phyloP scores from a whole-genome alignment of 1,140 invertebrate species.

The Brachionus asplanchnoidis region DNA sequence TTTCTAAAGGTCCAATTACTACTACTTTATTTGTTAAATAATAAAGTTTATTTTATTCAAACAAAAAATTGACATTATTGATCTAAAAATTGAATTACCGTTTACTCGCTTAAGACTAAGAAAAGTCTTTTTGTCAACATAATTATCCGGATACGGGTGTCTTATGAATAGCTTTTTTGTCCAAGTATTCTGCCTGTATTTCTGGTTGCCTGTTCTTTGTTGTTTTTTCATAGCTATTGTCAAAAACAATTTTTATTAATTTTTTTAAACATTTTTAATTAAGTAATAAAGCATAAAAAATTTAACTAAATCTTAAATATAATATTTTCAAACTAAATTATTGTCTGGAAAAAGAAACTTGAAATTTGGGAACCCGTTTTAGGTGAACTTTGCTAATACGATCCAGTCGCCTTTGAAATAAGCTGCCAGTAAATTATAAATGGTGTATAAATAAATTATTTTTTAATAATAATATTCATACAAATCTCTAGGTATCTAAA shows the following conservation, averaged over 20 bases:
- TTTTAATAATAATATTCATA: too few relatives aligned
- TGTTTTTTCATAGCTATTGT: background rate
- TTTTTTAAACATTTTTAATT: background rate
- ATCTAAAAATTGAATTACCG: slow-evolving; percentile 49
- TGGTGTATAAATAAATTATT: too few relatives aligned
- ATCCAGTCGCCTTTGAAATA: too few relatives aligned
- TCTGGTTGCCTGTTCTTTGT: background rate
- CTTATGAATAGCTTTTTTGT: slow-evolving; percentile 17
- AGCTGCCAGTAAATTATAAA: too few relatives aligned
- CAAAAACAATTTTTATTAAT: background rate
- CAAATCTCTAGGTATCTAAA: too few relatives aligned
- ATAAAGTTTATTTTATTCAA: too few relatives aligned
- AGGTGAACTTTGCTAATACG: too few relatives aligned
- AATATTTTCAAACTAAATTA: too few relatives aligned
- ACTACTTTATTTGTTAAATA: too few relatives aligned
- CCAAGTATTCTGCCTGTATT: background rate
- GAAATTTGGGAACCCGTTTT: too few relatives aligned
- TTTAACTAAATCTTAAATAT: background rate
- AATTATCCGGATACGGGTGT: slow-evolving; percentile 79
- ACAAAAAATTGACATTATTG: background rate
- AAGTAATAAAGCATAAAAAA: background rate
- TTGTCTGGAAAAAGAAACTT: too few relatives aligned
- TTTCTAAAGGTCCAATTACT: too few relatives aligned
- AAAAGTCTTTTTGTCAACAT: slow-evolving; percentile 73
- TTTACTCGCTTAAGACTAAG: slow-evolving; percentile 79